Conservation (phyloP, 2,888 invertebrate genomes). For the Ptycholaimellus sp. region DNA sequence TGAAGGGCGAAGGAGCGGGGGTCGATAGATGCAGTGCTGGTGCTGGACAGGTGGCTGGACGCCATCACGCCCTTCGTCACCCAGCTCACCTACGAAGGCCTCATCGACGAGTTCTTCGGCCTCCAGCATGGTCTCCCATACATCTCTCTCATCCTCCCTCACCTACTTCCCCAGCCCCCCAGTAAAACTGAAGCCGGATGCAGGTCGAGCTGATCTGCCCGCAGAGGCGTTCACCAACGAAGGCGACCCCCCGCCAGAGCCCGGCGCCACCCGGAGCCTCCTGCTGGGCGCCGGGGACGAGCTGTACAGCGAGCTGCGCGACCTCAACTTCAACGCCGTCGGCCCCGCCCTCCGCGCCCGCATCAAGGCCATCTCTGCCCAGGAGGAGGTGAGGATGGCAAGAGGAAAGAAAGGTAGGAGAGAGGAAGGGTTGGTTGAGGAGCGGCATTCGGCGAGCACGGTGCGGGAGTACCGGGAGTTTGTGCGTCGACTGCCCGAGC, state of each 20-base stretch:
- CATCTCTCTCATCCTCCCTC: too few relatives aligned
- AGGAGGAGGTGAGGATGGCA: constrained; percentile 35
- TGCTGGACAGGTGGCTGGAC: constrained; percentile 73
- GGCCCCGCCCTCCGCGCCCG: constrained; percentile 59
- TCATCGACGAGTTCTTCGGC: constrained; percentile 79
- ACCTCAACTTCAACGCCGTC: constrained; percentile 72
- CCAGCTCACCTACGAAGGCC: constrained; percentile 84
- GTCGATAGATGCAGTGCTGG: constrained; percentile 51
- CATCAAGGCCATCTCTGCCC: constrained; percentile 57
- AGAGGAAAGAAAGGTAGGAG: too few relatives aligned
- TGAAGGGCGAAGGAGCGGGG: background rate
- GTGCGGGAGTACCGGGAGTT: constrained; percentile 84
- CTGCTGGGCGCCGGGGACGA: constrained; percentile 68
- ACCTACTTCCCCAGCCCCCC: too few relatives aligned
- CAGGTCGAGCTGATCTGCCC: constrained; percentile 36
- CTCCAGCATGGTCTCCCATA: constrained; percentile 38
- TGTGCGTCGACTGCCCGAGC: constrained; percentile 60
- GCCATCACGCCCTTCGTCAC: constrained; percentile 69
- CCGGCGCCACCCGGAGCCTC: too few relatives aligned
- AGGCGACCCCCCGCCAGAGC: background rate
- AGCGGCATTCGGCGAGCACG: constrained; percentile 53
- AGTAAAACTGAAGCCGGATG: background rate
- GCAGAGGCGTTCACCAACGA: constrained; percentile 49
- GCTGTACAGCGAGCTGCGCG: constrained; percentile 61
- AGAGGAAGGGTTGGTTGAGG: too few relatives aligned